Evolutionary conservation across 2,113 vertebrate species (phyloP).

Genomic region (Semnornis frantzii): DNA sequence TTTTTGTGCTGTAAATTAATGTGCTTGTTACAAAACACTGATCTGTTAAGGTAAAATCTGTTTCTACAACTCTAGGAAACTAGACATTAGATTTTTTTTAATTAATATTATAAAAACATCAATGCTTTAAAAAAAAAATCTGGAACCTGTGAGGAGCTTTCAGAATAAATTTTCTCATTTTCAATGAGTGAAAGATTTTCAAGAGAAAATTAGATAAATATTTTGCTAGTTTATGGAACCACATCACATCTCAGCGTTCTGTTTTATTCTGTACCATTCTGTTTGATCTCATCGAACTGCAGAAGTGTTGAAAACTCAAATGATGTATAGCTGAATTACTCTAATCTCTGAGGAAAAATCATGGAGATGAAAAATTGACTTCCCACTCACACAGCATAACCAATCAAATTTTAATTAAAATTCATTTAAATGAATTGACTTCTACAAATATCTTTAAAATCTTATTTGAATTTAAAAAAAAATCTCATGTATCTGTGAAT

Average conservation of each 20-base stretch:
- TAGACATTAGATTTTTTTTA: not conserved
- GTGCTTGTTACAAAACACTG: not conserved
- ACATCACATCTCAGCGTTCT: not conserved
- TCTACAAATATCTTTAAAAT: slow-evolving; percentile 1
- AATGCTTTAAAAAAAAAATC: not conserved
- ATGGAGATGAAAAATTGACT: slow-evolving; percentile 20
- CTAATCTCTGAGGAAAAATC: not conserved
- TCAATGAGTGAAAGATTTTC: not conserved
- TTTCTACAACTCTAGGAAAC: not conserved
- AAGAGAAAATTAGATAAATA: not conserved
- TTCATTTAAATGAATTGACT: slow-evolving; percentile 35
- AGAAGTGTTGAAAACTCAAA: not conserved
- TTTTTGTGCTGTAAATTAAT: not conserved
- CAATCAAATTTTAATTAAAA: slow-evolving; percentile 46
- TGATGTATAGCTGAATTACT: not conserved
- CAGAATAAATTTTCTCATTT: not conserved
- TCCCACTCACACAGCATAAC: not conserved
- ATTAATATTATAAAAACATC: not conserved
- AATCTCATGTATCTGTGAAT: not conserved
- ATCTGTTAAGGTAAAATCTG: not conserved
- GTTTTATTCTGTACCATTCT: not conserved
- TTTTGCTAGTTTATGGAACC: not conserved
- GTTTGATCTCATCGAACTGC: not conserved
- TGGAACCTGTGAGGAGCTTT: not conserved
- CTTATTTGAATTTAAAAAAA: not conserved